Conservation (phyloP, 2,888 invertebrate species). For the Euclidia mi region DNA sequence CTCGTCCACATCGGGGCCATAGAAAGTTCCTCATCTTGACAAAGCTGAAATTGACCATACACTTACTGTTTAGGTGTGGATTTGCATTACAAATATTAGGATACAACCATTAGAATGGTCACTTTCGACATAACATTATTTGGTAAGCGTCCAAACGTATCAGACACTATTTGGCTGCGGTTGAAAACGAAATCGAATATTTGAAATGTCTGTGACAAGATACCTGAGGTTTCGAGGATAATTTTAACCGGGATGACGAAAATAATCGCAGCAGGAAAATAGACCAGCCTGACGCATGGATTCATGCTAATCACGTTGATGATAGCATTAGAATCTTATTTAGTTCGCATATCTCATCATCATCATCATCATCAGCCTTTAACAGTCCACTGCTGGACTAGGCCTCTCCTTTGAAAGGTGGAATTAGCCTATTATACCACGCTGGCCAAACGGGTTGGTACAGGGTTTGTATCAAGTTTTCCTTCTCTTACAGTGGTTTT, state of each 20-base stretch:
- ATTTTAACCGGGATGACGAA: constrained; percentile 27
- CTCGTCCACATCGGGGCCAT: constrained; percentile 75
- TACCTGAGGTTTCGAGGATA: constrained; percentile 29
- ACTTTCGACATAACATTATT: constrained; percentile 70
- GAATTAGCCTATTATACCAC: too few species aligned
- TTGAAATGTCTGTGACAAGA: constrained; percentile 31
- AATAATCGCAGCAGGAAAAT: constrained; percentile 21
- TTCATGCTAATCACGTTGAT: constrained; percentile 13
- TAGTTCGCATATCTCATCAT: constrained; percentile 1
- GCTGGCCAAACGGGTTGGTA: too few species aligned
- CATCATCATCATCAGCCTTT: too few species aligned
- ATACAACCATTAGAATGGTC: constrained; percentile 57
- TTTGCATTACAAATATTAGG: constrained; percentile 80
- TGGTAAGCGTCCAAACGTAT: constrained; percentile 55
- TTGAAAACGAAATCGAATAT: constrained; percentile 53
- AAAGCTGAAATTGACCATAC: constrained; percentile 82
- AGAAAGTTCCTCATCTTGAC: constrained; percentile 84
- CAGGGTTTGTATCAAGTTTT: too few species aligned
- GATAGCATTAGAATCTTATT: background rate
- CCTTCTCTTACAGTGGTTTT: too few species aligned
- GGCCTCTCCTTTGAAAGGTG: too few species aligned
- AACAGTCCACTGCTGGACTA: too few species aligned
- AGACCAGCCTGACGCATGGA: background rate
- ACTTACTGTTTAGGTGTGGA: constrained; percentile 66
- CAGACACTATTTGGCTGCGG: constrained; percentile 43